These are phyloP conservation scores for Formicarius rufipectus DNA, from an alignment of 2,113 vertebrate genomes.

Conservation along the genomic window DNA sequence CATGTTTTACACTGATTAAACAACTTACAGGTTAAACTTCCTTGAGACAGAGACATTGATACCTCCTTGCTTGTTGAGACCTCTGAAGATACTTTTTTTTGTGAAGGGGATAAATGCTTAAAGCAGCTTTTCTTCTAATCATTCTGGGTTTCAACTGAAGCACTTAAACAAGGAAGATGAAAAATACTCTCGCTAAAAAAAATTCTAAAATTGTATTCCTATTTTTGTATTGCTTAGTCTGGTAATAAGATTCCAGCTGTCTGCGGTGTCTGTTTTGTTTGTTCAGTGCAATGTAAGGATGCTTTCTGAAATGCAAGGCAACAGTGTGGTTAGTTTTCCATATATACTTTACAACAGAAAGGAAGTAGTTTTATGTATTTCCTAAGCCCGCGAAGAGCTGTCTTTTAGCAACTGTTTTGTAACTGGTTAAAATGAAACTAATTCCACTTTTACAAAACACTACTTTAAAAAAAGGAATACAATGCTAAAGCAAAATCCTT, in stretches of 20 bases:
- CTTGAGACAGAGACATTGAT: neutral
- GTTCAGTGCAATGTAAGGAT: neutral
- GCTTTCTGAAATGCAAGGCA: neutral
- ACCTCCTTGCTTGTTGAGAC: constrained; percentile 1
- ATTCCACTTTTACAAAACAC: neutral
- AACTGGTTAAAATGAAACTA: neutral
- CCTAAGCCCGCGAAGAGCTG: neutral
- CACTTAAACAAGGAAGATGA: neutral
- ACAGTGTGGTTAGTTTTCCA: neutral
- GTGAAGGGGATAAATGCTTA: neutral
- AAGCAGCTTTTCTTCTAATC: neutral
- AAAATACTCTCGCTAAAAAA: neutral
- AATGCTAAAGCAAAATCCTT: neutral
- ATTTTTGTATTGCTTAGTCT: neutral
- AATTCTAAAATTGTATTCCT: neutral
- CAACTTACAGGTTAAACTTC: neutral
- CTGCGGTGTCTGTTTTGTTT: neutral
- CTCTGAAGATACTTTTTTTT: neutral
- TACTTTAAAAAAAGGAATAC: neutral
- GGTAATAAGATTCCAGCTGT: neutral
- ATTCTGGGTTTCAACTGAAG: neutral
- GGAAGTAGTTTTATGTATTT: neutral
- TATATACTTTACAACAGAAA: neutral
- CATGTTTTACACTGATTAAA: neutral
- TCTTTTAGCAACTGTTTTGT: neutral